These are phyloP conservation scores for Poeciliopsis paucimaculata DNA, from an alignment of 2,797 vertebrate species.

Conservation along the genomic window DNA sequence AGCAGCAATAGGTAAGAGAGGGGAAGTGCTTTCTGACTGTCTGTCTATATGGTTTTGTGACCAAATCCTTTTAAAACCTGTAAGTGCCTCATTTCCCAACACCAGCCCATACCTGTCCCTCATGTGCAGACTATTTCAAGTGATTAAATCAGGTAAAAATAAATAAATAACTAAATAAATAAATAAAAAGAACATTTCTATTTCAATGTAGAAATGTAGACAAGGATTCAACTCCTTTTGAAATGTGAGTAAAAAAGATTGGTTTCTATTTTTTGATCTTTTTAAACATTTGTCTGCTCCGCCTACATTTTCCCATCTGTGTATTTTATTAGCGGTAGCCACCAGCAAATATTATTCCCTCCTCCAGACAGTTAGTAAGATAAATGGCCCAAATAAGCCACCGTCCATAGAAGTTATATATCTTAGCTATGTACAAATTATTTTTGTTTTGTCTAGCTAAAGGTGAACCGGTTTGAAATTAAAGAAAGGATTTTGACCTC, in stretches of 20 bases:
- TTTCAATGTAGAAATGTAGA: neutral
- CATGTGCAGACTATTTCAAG: neutral
- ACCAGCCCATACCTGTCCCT: neutral
- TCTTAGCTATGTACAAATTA: neutral
- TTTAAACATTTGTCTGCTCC: neutral
- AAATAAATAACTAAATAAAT: too few relatives aligned
- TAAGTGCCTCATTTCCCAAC: neutral
- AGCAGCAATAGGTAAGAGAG: neutral
- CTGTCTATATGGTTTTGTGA: neutral
- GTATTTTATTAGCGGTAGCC: conserved; percentile 3
- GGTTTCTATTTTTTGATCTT: neutral
- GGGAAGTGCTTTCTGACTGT: neutral
- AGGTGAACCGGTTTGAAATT: neutral
- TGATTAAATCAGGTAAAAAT: neutral
- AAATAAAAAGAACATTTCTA: neutral
- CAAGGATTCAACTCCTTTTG: neutral
- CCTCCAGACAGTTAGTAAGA: conserved; percentile 10
- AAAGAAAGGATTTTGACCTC: neutral
- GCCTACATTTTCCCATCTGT: neutral
- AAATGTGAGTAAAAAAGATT: neutral
- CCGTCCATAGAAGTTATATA: neutral
- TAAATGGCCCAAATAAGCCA: conserved; percentile 21
- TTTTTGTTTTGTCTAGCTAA: neutral
- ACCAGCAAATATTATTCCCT: conserved; percentile 23
- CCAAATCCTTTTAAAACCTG: neutral